Base-by-base conservation (phyloP, 37 sponge, comb jelly and placozoan genomes). In the Chondrilla cf. caribensis region DNA sequence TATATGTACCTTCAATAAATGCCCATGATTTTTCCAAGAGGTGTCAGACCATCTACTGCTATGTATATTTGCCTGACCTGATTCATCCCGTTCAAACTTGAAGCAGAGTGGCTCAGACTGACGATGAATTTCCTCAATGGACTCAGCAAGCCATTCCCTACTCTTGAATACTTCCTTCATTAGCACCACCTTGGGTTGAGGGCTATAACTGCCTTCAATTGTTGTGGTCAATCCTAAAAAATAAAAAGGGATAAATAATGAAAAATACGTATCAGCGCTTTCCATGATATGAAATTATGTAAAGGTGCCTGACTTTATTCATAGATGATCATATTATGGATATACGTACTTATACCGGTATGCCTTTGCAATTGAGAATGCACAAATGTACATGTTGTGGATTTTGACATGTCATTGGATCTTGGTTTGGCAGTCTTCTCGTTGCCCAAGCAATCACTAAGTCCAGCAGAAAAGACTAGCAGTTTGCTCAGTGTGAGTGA, bases 401-500 rank as follows among this genome's bases (percentile, higher is more conserved):
- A n/a, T n/a, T n/a, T n/a, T n/a, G n/a, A n/a, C n/a, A n/a, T n/a
- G n/a, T n/a, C n/a, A n/a, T n/a, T n/a, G n/a, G n/a, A n/a, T n/a
- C n/a, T n/a, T n/a, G n/a, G n/a, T n/a, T n/a, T n/a, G n/a, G n/a
- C n/a, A n/a, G n/a, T n/a, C n/a, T n/a, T n/a, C n/a, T n/a, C n/a
- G n/a, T n/a, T n/a, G n/a, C n/a, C n/a, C n/a, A n/a, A n/a, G n/a
- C n/a, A n/a, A n/a, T n/a, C n/a, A n/a, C n/a, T n/a, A n/a, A n/a
- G n/a, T n/a, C n/a, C n/a, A n/a, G n/a, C n/a, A n/a, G n/a, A n/a
- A n/a, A n/a, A n/a, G n/a, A n/a, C n/a, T n/a, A n/a, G n/a, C n/a
- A n/a, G n/a, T n/a, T n/a, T n/a, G n/a, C n/a, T 77, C 51, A 44
- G 51, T 77, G 51, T 77, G 77, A 44, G 77, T 77, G 51, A 22